These are phyloP conservation scores for Platyrinchus mystaceus DNA, from an alignment of 2,797 vertebrate species.

Conservation along the genomic window DNA sequence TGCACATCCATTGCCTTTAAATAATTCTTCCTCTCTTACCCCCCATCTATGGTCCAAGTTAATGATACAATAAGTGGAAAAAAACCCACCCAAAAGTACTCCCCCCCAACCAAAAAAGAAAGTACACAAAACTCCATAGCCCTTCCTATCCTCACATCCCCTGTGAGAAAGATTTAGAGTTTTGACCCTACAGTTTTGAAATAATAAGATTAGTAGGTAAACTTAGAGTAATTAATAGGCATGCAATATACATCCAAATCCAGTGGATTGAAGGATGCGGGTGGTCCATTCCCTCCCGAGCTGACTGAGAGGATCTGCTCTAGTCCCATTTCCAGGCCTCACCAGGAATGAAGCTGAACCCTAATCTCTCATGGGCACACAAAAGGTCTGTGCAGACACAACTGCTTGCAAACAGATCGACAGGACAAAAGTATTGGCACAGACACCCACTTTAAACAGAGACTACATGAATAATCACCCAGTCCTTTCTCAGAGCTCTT, in stretches of 20 bases:
- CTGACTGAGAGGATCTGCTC: neutral
- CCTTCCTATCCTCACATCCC: fast-evolving
- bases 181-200: neutral
- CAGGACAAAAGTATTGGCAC: neutral
- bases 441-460: neutral
- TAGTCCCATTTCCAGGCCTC: neutral
- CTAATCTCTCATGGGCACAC: fast-evolving
- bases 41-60: fast-evolving
- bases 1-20: neutral
- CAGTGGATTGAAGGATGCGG: fast-evolving
- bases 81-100: fast-evolving
- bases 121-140: fast-evolving
- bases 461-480: neutral
- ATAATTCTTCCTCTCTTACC: neutral
- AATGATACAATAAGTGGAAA: neutral
- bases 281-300: fast-evolving
- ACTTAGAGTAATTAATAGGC: neutral
- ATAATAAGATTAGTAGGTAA: neutral
- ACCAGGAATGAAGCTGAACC: neutral
- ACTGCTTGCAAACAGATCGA: neutral
- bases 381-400: neutral
- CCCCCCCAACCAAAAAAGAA: fast-evolving
- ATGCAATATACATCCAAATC: neutral
- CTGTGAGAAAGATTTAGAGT: fast-evolving
- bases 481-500: neutral